These are phyloP conservation scores for Atherix ibis DNA, from an alignment of 2,888 invertebrate species.

Conservation along the genomic window DNA sequence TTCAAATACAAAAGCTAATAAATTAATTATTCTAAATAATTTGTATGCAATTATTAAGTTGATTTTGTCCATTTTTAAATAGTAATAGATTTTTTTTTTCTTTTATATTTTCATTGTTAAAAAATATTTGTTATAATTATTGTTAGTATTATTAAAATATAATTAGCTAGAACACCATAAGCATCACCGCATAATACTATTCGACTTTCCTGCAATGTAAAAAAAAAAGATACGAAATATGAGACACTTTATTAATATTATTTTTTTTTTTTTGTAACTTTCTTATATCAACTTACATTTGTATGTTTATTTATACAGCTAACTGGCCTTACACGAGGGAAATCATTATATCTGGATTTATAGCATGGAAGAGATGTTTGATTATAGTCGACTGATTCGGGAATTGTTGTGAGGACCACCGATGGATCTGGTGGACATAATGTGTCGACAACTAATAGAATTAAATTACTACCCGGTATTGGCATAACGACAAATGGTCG, in stretches of 20 bases:
- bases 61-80: too few species aligned
- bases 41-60: too few species aligned
- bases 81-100: too few species aligned
- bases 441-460: slow-evolving; percentile 59
- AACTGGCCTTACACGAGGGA: slow-evolving; percentile 49
- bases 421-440: slow-evolving; percentile 40
- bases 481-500: slow-evolving; percentile 54
- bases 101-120: background rate
- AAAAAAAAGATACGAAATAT: too few species aligned
- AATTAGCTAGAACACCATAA: slow-evolving; percentile 20
- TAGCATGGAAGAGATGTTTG: slow-evolving; percentile 47
- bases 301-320: slow-evolving; percentile 63
- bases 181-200: slow-evolving; percentile 49
- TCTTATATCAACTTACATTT: slow-evolving; percentile 42
- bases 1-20: too few species aligned
- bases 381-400: slow-evolving; percentile 37
- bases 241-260: slow-evolving; percentile 7
- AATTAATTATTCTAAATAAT: too few species aligned
- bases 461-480: slow-evolving; percentile 61
- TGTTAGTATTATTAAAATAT: slow-evolving; percentile 21
- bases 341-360: slow-evolving; percentile 37
- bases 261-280: too few species aligned
- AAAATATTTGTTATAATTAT: slow-evolving; percentile 15
- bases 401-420: slow-evolving; percentile 30
- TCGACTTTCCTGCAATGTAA: slow-evolving; percentile 45